A percentile compares a stretch with the other conserved stretches of the same genome.
Conservation (phyloP, 92 coral and sea anemone species). For the Palythoa grandis region DNA sequence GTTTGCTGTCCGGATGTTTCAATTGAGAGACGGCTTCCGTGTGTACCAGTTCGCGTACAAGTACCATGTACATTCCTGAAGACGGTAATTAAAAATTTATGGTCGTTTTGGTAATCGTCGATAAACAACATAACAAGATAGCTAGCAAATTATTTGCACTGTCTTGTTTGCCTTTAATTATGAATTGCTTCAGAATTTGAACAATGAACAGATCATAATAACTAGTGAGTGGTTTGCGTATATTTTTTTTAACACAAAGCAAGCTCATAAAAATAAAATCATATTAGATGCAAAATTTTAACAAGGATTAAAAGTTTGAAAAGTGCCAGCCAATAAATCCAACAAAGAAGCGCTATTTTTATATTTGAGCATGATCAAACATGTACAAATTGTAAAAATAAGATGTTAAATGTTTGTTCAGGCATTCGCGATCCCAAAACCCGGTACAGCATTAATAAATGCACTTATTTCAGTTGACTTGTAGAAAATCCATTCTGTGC, state of each 20-base stretch:
- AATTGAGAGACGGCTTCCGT: slow-evolving; percentile 17
- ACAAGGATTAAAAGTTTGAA: background rate
- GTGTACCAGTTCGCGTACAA: background rate
- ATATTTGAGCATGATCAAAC: background rate
- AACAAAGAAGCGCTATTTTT: background rate
- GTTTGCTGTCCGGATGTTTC: slow-evolving; percentile 18
- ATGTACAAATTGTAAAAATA: background rate
- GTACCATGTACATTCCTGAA: background rate
- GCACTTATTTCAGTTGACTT: background rate
- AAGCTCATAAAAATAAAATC: background rate
- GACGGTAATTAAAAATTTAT: background rate
- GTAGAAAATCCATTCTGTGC: slow-evolving; percentile 6
- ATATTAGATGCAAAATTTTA: background rate
- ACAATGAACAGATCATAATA: background rate
- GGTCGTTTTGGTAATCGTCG: background rate
- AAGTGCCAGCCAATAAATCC: background rate
- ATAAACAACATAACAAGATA: background rate
- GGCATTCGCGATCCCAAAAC: too few species aligned
- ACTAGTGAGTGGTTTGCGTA: too few species aligned
- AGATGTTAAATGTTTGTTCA: background rate
- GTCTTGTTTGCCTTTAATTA: slow-evolving; percentile 3
- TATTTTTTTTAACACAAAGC: too few species aligned
- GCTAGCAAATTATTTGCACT: background rate
- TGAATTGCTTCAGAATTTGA: background rate
- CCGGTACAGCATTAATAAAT: too few species aligned